These are phyloP conservation scores for Neomicropteryx cornuta DNA, from an alignment of 1,140 invertebrate genomes.

Conservation along the genomic window DNA sequence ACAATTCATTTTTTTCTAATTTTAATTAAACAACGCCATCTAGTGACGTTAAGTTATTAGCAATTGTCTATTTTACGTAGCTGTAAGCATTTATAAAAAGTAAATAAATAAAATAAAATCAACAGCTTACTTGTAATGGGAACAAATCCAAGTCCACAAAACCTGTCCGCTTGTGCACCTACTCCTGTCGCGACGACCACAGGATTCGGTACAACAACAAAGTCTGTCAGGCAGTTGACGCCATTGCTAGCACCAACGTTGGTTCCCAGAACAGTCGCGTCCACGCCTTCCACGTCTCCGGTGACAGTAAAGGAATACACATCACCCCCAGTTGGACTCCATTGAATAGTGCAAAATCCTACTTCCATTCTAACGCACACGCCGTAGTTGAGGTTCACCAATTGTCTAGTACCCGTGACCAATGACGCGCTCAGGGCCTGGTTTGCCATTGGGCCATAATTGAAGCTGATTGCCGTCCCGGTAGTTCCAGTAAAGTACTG, in stretches of 20 bases:
- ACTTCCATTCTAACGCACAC: slow-evolving; percentile 56
- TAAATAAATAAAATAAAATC: slow-evolving; percentile 4
- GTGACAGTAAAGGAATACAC: slow-evolving; percentile 58
- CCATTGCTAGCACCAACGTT: slow-evolving; percentile 38
- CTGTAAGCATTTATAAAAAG: too few relatives aligned
- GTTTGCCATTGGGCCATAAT: slow-evolving; percentile 53
- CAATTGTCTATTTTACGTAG: too few relatives aligned
- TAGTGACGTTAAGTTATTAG: too few relatives aligned
- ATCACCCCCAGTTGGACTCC: slow-evolving; percentile 43
- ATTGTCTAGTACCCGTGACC: slow-evolving; percentile 52
- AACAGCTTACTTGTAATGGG: slow-evolving; percentile 48
- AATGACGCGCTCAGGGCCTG: slow-evolving; percentile 26
- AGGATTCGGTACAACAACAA: slow-evolving; percentile 62
- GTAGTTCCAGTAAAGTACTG: slow-evolving; percentile 58
- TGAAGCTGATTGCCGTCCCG: slow-evolving; percentile 64
- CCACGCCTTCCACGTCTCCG: slow-evolving; percentile 48
- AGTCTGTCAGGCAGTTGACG: slow-evolving; percentile 53
- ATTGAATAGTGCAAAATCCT: slow-evolving; percentile 56
- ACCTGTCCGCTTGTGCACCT: slow-evolving; percentile 45
- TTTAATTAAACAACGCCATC: too few relatives aligned
- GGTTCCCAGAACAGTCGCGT: slow-evolving; percentile 40
- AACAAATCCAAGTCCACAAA: slow-evolving; percentile 59
- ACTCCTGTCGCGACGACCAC: slow-evolving; percentile 29
- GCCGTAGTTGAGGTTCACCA: slow-evolving; percentile 65
- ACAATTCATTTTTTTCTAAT: too few relatives aligned